Percentiles rank a stretch among this genome's conserved stretches.
Conservation (phyloP, 1,140 invertebrate genomes). For the Drosophila suzukii region DNA sequence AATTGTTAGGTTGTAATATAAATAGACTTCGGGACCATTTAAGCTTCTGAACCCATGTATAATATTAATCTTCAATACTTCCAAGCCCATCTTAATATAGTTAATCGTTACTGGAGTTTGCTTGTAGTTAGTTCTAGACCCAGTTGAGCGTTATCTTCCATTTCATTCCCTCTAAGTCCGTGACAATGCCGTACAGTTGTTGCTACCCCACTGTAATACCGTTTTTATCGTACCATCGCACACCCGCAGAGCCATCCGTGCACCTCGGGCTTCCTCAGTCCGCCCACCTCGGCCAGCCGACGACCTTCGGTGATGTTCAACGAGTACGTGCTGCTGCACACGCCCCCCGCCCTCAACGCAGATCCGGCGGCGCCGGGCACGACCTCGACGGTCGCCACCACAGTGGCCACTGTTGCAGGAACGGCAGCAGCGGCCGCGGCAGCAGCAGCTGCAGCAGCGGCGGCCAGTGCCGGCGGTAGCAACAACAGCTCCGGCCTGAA, state of each 20-base stretch:
- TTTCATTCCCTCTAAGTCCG: constrained; percentile 8
- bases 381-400: constrained; percentile 21
- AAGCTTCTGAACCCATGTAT: not conserved
- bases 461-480: constrained; percentile 6
- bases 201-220: not conserved
- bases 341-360: constrained; percentile 85
- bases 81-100: not conserved
- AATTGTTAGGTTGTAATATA: not conserved
- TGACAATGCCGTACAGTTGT: not conserved
- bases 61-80: not conserved
- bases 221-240: not conserved
- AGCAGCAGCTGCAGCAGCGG: constrained; percentile 9
- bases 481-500: constrained; percentile 67
- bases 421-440: constrained; percentile 19
- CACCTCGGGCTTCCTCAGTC: constrained; percentile 84
- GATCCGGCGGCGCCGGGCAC: constrained; percentile 23
- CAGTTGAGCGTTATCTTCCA: constrained; percentile 19
- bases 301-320: constrained; percentile 95
- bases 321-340: constrained; percentile 92
- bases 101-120: not conserved
- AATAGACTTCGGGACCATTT: not conserved
- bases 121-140: constrained; percentile 11
- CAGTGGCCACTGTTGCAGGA: constrained; percentile 28
- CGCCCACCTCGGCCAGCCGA: constrained; percentile 88
- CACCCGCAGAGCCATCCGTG: constrained; percentile 74